These are phyloP conservation scores for Pelobates fuscus DNA, from an alignment of 2,113 vertebrate species.

Conservation along the genomic window DNA sequence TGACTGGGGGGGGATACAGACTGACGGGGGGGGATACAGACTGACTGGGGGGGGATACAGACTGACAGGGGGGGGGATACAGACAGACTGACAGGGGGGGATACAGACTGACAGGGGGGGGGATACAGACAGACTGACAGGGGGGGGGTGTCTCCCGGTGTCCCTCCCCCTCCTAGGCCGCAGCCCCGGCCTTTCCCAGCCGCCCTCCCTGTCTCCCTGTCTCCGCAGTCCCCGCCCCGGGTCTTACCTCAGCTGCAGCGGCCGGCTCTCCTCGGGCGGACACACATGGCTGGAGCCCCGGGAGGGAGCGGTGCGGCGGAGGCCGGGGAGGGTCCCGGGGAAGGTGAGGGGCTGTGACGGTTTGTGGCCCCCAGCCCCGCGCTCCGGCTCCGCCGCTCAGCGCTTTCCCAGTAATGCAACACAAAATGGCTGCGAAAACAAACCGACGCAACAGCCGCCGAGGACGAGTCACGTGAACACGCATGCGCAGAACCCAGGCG, in stretches of 20 bases:
- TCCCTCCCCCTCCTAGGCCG: slow-evolving; percentile 2
- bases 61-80: too few relatives aligned
- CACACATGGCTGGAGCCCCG: slow-evolving; percentile 11
- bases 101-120: too few relatives aligned
- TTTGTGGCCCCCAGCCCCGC: slow-evolving; percentile 12
- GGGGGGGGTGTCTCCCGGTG: neutral
- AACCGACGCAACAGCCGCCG: slow-evolving; percentile 49
- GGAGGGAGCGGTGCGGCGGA: neutral
- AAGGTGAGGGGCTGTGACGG: slow-evolving; percentile 18
- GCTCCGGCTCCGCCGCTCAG: neutral
- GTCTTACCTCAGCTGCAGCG: slow-evolving; percentile 25
- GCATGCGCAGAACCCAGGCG: slow-evolving; percentile 29
- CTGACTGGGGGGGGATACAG: too few relatives aligned
- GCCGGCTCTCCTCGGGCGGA: neutral
- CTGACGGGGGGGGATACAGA: too few relatives aligned
- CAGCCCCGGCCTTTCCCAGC: slow-evolving; percentile 7
- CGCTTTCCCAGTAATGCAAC: slow-evolving; percentile 50
- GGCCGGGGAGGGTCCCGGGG: neutral
- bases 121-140: too few relatives aligned
- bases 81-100: too few relatives aligned
- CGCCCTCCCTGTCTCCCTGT: neutral
- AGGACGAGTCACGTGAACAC: slow-evolving; percentile 38
- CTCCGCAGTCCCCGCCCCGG: neutral
- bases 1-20: too few relatives aligned
- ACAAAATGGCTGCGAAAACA: slow-evolving; percentile 52